Evolutionary conservation across 2,888 invertebrate genomes (phyloP).

Genomic region (Ichneumoninae sp.): DNA sequence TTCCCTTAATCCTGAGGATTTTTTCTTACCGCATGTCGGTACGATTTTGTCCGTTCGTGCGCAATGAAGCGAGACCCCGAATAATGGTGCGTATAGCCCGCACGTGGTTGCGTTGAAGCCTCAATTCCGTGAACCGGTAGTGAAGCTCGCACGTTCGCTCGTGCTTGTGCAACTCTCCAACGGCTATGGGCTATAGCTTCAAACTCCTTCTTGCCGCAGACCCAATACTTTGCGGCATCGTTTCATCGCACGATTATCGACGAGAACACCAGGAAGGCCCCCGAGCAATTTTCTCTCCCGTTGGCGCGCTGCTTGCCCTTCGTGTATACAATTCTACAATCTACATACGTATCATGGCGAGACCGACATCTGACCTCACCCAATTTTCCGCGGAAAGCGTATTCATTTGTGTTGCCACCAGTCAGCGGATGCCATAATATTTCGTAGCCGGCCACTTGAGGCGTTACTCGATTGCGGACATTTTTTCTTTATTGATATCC

Average conservation of each 20-base stretch:
- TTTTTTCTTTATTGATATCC: conserved; percentile 49
- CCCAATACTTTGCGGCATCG: conserved; percentile 68
- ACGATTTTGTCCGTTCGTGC: conserved; percentile 42
- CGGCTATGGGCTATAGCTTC: conserved; percentile 46
- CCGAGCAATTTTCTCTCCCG: conserved; percentile 50
- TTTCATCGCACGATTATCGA: conserved; percentile 70
- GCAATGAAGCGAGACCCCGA: conserved; percentile 29
- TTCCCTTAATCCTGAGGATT: conserved; percentile 21
- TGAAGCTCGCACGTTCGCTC: conserved; percentile 42
- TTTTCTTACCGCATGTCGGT: conserved; percentile 11
- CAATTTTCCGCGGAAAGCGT: conserved; percentile 62
- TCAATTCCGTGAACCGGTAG: conserved; percentile 68
- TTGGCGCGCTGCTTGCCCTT: conserved; percentile 13
- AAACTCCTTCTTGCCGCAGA: conserved; percentile 58
- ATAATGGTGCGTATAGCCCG: conserved; percentile 21
- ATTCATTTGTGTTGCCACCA: conserved; percentile 19
- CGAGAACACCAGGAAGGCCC: conserved; percentile 18
- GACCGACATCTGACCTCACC: conserved; percentile 59
- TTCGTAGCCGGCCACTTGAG: conserved; percentile 42
- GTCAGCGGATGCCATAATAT: conserved; percentile 33
- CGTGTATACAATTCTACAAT: conserved; percentile 35
- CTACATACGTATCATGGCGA: conserved; percentile 26
- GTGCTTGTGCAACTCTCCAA: conserved; percentile 63
- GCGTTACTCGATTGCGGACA: conserved; percentile 27
- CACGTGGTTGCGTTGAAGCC: conserved; percentile 52